Conservation (phyloP, 2,113 vertebrate genomes). For the Toxostoma redivivum region DNA sequence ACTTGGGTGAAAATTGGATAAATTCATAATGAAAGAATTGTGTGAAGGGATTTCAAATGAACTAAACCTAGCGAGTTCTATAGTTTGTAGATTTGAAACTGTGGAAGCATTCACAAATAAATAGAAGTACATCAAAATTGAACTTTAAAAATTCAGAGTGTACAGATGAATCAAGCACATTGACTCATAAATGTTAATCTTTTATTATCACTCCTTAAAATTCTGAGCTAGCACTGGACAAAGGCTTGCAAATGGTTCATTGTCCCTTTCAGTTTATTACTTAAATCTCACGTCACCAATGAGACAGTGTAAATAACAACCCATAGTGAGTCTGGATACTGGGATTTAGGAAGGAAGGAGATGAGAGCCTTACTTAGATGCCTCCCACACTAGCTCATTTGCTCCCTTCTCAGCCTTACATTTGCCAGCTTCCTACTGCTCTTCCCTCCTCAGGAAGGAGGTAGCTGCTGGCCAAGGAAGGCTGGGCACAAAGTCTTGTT, state of each 20-base stretch:
- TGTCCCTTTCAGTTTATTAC: background rate
- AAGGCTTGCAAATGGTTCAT: slow-evolving; percentile 9
- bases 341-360: background rate
- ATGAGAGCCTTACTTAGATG: background rate
- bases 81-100: slow-evolving; percentile 50
- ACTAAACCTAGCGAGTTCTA: slow-evolving; percentile 13
- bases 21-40: slow-evolving; percentile 55
- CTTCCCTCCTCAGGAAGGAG: background rate
- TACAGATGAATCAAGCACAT: slow-evolving; percentile 45
- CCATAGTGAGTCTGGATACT: background rate
- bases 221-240: background rate
- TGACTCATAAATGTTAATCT: slow-evolving; percentile 55
- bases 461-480: background rate
- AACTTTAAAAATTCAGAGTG: slow-evolving; percentile 56
- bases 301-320: background rate
- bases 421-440: background rate
- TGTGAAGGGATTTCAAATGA: slow-evolving; percentile 60
- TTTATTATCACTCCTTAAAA: background rate
- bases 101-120: slow-evolving; percentile 58
- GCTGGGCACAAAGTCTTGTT: background rate
- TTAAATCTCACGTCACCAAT: background rate
- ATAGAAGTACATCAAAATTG: slow-evolving; percentile 55
- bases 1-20: slow-evolving; percentile 38
- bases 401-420: background rate
- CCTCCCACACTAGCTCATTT: background rate